These are phyloP conservation scores for Porites australiensis DNA, from an alignment of 64 coral and sea anemone genomes.

Conservation along the genomic window DNA sequence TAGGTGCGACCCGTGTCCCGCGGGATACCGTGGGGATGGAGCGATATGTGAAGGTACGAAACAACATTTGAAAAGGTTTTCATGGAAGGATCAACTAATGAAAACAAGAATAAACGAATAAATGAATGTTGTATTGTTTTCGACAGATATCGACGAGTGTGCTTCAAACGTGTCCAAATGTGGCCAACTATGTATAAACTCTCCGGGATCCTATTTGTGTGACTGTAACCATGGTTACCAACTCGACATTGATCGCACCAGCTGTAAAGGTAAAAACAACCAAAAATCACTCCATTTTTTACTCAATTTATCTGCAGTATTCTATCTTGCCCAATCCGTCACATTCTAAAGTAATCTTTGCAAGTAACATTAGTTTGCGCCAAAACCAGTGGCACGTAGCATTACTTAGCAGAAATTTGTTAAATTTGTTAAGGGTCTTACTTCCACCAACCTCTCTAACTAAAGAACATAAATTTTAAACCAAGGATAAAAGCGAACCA, in stretches of 20 bases:
- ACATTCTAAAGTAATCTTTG: too few relatives aligned
- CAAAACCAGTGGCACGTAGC: too few relatives aligned
- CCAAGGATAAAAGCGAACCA: too few relatives aligned
- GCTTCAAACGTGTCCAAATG: not conserved
- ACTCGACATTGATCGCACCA: not conserved
- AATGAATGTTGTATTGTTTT: not conserved
- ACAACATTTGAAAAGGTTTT: not conserved
- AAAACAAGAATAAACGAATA: not conserved
- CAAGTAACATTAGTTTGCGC: too few relatives aligned
- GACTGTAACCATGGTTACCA: slow-evolving; percentile 43
- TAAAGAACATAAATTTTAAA: too few relatives aligned
- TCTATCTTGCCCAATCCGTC: too few relatives aligned
- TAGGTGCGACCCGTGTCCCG: slow-evolving; percentile 38
- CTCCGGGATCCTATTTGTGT: slow-evolving; percentile 44
- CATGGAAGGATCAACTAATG: not conserved
- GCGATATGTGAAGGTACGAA: slow-evolving; percentile 38
- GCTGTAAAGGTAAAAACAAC: not conserved
- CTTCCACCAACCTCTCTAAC: too few relatives aligned
- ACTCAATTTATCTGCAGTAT: too few relatives aligned
- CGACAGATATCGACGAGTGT: slow-evolving; percentile 54
- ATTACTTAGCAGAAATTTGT: too few relatives aligned
- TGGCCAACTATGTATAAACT: slow-evolving; percentile 32
- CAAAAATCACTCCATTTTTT: not conserved
- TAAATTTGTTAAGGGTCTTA: too few relatives aligned
- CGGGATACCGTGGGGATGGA: slow-evolving; percentile 36